phyloP scores from a whole-genome alignment of 2,113 vertebrate genomes.

The Balaeniceps rex region DNA sequence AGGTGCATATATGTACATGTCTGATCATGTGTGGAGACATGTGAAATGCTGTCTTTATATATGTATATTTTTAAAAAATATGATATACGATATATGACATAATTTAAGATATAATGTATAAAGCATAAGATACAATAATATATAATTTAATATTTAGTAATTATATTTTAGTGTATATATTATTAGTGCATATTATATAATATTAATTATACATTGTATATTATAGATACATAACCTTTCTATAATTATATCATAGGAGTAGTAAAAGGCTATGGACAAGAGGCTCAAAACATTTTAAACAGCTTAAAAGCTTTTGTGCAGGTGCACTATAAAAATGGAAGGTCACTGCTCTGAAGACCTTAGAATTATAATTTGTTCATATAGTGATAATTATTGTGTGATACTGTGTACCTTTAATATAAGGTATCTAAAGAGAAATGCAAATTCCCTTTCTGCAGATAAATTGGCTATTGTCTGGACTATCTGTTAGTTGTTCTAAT shows the following conservation, averaged over 20 bases:
- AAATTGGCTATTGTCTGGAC: background rate
- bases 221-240: background rate
- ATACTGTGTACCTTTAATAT: background rate
- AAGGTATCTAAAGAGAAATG: background rate
- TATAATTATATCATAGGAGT: background rate
- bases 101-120: background rate
- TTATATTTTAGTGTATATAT: background rate
- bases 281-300: background rate
- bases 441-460: background rate
- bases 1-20: background rate
- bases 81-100: background rate
- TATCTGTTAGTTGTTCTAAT: constrained; percentile 14
- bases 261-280: background rate
- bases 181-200: background rate
- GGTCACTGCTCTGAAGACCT: background rate
- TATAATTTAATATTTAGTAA: background rate
- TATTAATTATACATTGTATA: background rate
- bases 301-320: background rate
- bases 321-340: background rate
- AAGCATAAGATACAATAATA: background rate
- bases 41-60: background rate
- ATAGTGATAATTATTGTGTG: background rate
- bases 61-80: background rate
- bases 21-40: background rate
- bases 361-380: background rate